Conservation (phyloP, 2,888 invertebrate genomes). For the Carcina quercana region DNA sequence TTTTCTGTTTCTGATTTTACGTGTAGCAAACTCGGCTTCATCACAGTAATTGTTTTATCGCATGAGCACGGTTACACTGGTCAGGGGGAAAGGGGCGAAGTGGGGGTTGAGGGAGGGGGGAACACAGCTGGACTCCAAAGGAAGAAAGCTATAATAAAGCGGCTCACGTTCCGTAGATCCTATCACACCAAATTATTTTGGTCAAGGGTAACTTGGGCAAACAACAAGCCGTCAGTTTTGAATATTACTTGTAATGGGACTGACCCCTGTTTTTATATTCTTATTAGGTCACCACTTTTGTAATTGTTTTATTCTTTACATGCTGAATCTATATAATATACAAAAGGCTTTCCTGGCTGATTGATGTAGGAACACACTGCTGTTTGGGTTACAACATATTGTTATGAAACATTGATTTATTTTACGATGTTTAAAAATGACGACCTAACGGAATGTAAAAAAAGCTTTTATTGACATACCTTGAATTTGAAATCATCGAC, state of each 20-base stretch:
- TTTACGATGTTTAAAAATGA: too few species aligned
- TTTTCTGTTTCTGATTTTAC: constrained; percentile 39
- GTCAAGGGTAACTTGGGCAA: constrained; percentile 61
- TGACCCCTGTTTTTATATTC: too few species aligned
- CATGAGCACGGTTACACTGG: constrained; percentile 56
- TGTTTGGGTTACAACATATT: too few species aligned
- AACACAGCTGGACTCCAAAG: constrained; percentile 45
- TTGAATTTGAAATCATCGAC: too few species aligned
- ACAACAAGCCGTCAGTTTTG: constrained; percentile 39
- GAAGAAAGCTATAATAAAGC: constrained; percentile 60
- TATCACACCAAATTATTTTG: constrained; percentile 62
- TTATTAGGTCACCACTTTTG: constrained; percentile 31
- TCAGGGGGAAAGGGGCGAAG: constrained; percentile 29
- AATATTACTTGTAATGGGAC: too few species aligned
- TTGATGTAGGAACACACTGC: too few species aligned
- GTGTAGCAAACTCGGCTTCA: constrained; percentile 47
- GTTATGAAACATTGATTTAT: too few species aligned
- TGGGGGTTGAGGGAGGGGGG: constrained; percentile 19
- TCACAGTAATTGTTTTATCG: constrained; percentile 72
- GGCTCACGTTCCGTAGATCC: constrained; percentile 54
- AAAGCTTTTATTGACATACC: too few species aligned
- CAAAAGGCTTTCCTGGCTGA: too few species aligned
- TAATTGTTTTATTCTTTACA: constrained; percentile 20
- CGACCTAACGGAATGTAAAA: too few species aligned
- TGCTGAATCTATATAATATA: neutral